Conservation (phyloP, 2,888 invertebrate species). For the Caenorhabditis plicata region DNA sequence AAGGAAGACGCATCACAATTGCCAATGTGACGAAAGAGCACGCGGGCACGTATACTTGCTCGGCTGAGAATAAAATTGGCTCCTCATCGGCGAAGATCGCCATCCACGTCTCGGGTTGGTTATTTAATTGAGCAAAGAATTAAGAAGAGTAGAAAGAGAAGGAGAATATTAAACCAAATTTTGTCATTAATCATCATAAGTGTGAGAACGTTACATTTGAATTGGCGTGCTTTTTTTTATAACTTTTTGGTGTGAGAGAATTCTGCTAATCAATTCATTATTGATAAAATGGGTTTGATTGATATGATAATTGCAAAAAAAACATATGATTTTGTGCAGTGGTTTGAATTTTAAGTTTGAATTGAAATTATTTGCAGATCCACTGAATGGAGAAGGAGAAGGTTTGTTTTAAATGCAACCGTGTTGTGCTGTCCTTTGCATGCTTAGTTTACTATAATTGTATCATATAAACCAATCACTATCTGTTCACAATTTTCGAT, state of each 20-base stretch:
- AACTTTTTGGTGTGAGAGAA: not conserved
- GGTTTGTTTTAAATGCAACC: slow-evolving; percentile 16
- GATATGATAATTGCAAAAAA: not conserved
- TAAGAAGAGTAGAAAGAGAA: not conserved
- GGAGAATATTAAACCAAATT: not conserved
- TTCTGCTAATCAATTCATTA: no score
- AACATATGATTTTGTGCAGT: not conserved
- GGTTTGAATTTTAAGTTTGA: not conserved
- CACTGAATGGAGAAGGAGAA: slow-evolving; percentile 19
- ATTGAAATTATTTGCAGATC: slow-evolving; percentile 26
- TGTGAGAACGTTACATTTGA: not conserved
- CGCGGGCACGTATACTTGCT: slow-evolving; percentile 39
- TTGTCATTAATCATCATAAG: not conserved
- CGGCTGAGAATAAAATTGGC: slow-evolving; percentile 35
- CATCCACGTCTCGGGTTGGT: slow-evolving; percentile 41
- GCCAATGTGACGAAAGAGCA: slow-evolving; percentile 25
- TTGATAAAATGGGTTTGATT: no score
- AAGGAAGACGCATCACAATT: slow-evolving; percentile 18
- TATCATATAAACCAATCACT: no score
- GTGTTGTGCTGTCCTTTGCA: no score
- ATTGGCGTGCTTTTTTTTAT: not conserved
- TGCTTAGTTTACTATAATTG: no score
- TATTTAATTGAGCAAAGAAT: not conserved
- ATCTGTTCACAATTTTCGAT: no score
- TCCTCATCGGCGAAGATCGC: slow-evolving; percentile 22